Conservation (phyloP, 1,140 invertebrate species). For the Phenacoccus solenopsis region DNA sequence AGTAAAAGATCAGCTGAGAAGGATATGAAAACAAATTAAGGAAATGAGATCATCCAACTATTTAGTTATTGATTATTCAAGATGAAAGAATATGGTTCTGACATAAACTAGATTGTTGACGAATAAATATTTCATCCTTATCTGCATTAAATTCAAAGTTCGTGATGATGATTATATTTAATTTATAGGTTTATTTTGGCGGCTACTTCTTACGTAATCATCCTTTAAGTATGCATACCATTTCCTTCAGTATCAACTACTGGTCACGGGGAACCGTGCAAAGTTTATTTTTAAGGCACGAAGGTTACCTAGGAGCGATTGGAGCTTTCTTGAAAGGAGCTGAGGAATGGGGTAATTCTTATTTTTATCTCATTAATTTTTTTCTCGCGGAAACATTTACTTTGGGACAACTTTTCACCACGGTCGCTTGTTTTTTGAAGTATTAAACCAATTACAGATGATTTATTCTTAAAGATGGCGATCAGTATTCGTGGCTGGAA, state of each 20-base stretch:
- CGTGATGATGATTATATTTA: too few relatives aligned
- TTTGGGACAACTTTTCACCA: too few relatives aligned
- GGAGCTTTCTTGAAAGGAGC: conserved; percentile 61
- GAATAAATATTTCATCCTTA: too few relatives aligned
- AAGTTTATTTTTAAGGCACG: conserved; percentile 58
- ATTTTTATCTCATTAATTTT: too few relatives aligned
- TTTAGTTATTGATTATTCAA: too few relatives aligned
- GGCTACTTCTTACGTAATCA: conserved; percentile 65
- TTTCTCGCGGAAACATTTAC: neutral
- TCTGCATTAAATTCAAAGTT: too few relatives aligned
- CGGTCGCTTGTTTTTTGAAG: neutral
- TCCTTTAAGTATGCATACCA: conserved; percentile 61
- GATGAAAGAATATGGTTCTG: too few relatives aligned
- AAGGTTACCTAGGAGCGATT: conserved; percentile 64
- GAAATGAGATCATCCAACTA: too few relatives aligned
- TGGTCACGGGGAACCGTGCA: conserved; percentile 61
- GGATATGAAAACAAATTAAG: too few relatives aligned
- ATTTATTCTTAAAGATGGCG: conserved; percentile 34
- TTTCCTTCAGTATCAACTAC: conserved; percentile 59
- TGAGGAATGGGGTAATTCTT: conserved; percentile 44
- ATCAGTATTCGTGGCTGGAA: conserved; percentile 57
- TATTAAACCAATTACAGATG: neutral
- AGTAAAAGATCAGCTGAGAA: too few relatives aligned
- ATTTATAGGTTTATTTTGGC: conserved; percentile 52
- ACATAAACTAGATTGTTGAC: too few relatives aligned